Percentiles rank a stretch among this genome's conserved stretches.
Conservation (phyloP, 2,888 invertebrate species). For the Pollenia angustigena region DNA sequence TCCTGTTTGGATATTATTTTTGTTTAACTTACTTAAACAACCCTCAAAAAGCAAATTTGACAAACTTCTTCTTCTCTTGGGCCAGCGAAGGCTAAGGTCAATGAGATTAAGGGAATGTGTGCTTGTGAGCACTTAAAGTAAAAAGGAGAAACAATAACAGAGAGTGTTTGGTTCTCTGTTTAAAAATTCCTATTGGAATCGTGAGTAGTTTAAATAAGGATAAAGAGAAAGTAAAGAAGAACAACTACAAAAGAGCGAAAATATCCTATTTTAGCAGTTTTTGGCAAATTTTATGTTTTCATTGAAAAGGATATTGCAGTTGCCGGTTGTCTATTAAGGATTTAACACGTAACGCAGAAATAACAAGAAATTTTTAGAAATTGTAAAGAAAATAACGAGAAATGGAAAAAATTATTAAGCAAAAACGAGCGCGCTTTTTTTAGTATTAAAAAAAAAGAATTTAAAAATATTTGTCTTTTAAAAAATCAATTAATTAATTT, state of each 20-base stretch:
- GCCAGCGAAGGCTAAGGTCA: constrained; percentile 71
- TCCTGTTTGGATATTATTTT: constrained; percentile 18
- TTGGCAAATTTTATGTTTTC: constrained; percentile 31
- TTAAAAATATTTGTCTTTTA: background rate
- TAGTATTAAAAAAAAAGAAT: background rate
- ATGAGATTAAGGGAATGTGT: constrained; percentile 48
- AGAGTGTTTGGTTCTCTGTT: constrained; percentile 3
- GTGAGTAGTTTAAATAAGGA: background rate
- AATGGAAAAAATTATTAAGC: background rate
- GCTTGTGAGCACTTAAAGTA: background rate
- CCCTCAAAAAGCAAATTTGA: constrained; percentile 52
- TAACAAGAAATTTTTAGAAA: constrained; percentile 6
- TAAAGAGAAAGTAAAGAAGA: background rate
- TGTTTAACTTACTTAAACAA: constrained; percentile 3
- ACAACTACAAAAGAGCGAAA: constrained; percentile 21
- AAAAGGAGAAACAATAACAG: constrained; percentile 69
- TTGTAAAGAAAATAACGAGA: constrained; percentile 22
- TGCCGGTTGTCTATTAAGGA: constrained; percentile 65
- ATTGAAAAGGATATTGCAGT: constrained; percentile 59
- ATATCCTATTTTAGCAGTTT: constrained; percentile 40
- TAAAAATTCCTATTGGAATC: constrained; percentile 58
- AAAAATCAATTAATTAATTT: background rate
- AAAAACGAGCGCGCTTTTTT: constrained; percentile 50
- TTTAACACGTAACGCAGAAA: constrained; percentile 43
- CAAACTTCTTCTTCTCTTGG: constrained; percentile 56